A percentile compares a stretch with the other conserved stretches of the same genome.
Evolutionary conservation across 2,113 vertebrate genomes (phyloP).

Genomic region (Leptosomus discolor): DNA sequence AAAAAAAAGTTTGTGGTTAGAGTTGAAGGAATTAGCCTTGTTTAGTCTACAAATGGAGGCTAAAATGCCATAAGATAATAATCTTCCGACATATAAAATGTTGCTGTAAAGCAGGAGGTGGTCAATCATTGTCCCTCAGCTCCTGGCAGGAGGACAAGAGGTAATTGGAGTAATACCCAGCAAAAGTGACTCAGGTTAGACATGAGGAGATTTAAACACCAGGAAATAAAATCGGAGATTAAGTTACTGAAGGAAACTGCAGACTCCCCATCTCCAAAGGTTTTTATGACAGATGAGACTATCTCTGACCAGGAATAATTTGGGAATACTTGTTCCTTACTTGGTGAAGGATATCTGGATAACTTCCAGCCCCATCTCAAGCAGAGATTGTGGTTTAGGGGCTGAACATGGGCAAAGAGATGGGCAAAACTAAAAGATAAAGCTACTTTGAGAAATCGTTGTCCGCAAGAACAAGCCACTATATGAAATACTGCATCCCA

Average conservation of each 20-base stretch:
- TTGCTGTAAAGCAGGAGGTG: not conserved
- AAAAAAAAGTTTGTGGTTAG: not conserved
- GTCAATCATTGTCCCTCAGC: not conserved
- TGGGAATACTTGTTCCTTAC: not conserved
- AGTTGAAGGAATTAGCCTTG: not conserved
- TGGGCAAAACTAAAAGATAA: not conserved
- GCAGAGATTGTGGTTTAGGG: not conserved
- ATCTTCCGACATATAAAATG: fast-evolving
- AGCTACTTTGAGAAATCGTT: not conserved
- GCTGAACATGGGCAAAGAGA: not conserved
- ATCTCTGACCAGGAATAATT: not conserved
- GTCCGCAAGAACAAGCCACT: not conserved
- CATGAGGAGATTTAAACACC: not conserved
- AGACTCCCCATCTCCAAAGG: not conserved
- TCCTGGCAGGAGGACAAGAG: not conserved
- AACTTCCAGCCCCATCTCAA: not conserved
- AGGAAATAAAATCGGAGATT: not conserved
- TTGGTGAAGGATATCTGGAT: not conserved
- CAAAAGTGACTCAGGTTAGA: not conserved
- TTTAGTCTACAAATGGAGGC: not conserved
- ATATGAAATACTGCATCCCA: not conserved
- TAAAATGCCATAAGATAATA: not conserved
- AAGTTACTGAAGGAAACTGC: not conserved
- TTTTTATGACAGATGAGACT: not conserved
- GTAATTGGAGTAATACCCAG: not conserved